A percentile compares a stretch with the other conserved stretches of the same genome.
These are phyloP conservation scores for Ophion slaviceki DNA, from an alignment of 2,888 invertebrate species.

Conservation along the genomic window DNA sequence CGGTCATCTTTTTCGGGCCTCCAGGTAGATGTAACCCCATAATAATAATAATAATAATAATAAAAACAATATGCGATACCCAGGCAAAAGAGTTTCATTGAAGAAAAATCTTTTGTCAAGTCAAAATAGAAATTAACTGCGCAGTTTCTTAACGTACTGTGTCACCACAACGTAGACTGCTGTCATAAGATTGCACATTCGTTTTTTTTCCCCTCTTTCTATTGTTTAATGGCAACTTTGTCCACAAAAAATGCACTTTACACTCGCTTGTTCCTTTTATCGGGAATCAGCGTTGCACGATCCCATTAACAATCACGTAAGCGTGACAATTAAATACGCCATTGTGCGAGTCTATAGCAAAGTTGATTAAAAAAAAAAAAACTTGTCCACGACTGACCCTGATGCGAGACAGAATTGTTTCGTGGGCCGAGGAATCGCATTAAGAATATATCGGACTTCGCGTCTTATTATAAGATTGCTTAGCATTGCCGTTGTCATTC, in stretches of 20 bases:
- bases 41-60: too few relatives aligned
- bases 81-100: neutral
- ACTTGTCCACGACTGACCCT: slow-evolving; percentile 38
- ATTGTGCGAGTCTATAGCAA: slow-evolving; percentile 20
- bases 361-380: slow-evolving; percentile 21
- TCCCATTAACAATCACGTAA: neutral
- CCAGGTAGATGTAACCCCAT: too few relatives aligned
- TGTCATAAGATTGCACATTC: slow-evolving; percentile 6
- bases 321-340: slow-evolving; percentile 14
- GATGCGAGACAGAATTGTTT: slow-evolving; percentile 25
- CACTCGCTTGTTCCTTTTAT: slow-evolving; percentile 6
- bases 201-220: neutral
- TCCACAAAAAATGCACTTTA: slow-evolving; percentile 3
- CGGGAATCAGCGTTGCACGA: neutral
- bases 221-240: slow-evolving; percentile 3
- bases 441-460: slow-evolving; percentile 20
- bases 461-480: slow-evolving; percentile 7
- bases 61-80: too few relatives aligned
- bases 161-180: neutral
- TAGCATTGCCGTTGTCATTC: neutral
- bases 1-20: too few relatives aligned
- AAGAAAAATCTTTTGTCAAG: neutral
- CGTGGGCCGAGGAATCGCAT: slow-evolving; percentile 6
- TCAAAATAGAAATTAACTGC: neutral
- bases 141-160: neutral